Conservation (phyloP, 1,140 invertebrate species). For the Sycobia sp. region DNA sequence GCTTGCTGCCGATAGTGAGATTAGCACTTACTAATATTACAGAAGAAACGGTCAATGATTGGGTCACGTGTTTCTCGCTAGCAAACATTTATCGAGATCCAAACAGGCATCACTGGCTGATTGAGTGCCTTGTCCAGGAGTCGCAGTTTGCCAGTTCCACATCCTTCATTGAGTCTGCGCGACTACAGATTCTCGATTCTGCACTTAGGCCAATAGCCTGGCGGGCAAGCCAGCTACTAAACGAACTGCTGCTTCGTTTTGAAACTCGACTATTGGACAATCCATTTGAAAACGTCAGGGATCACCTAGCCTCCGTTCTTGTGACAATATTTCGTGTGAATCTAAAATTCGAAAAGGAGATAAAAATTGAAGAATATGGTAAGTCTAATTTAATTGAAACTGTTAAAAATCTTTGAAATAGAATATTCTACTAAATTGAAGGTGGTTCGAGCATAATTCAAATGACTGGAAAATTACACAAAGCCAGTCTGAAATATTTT, state of each 20-base stretch:
- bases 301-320: conserved; percentile 70
- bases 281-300: conserved; percentile 80
- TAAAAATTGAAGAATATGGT: no score
- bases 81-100: conserved; percentile 72
- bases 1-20: conserved; percentile 66
- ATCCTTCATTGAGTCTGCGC: conserved; percentile 71
- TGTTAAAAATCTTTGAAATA: not conserved
- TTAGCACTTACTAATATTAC: conserved; percentile 67
- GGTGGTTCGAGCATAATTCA: no score
- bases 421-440: no score
- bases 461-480: no score
- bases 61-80: conserved; percentile 74
- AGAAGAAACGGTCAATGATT: conserved; percentile 73
- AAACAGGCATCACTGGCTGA: conserved; percentile 70
- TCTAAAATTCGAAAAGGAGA: conserved; percentile 46
- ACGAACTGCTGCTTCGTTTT: conserved; percentile 64
- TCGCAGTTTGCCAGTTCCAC: conserved; percentile 64
- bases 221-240: conserved; percentile 69
- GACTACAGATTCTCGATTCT: conserved; percentile 65
- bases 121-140: conserved; percentile 74
- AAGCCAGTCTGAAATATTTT: no score
- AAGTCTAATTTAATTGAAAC: not conserved
- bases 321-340: conserved; percentile 70
- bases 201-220: conserved; percentile 73
- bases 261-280: conserved; percentile 65